Evolutionary conservation across 2,888 invertebrate species (phyloP).

Genomic region (Formica aserva): DNA sequence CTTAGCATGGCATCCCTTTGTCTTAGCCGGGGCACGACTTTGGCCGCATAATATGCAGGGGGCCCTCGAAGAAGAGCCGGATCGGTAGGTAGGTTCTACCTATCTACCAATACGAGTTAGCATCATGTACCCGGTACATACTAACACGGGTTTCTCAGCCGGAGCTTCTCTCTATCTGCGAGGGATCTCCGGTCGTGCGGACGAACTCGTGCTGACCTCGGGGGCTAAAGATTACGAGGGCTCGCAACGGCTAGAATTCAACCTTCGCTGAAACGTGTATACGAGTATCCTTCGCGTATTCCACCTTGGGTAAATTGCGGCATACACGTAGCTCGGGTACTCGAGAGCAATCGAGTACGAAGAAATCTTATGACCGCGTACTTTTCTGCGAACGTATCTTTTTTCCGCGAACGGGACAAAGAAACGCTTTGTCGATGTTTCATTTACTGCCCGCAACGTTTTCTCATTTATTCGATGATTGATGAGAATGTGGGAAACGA

Average conservation of each 20-base stretch:
- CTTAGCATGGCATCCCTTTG: constrained; percentile 73
- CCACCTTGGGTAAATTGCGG: constrained; percentile 30
- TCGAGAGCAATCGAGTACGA: constrained; percentile 60
- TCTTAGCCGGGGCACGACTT: constrained; percentile 75
- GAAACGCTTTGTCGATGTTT: constrained; percentile 43
- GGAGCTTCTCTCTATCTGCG: constrained; percentile 74
- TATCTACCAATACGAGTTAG: constrained; percentile 67
- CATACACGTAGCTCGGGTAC: constrained; percentile 9
- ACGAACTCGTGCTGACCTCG: constrained; percentile 81
- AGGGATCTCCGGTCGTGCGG: constrained; percentile 72
- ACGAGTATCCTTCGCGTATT: constrained; percentile 23
- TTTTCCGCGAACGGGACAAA: constrained; percentile 63
- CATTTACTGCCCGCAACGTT: constrained; percentile 6
- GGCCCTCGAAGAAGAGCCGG: constrained; percentile 62
- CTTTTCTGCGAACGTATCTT: constrained; percentile 61
- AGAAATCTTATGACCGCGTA: constrained; percentile 68
- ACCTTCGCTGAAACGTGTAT: constrained; percentile 66
- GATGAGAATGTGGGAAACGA: neutral
- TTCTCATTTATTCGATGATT: constrained; percentile 25
- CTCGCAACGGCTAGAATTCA: constrained; percentile 80
- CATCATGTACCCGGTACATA: constrained; percentile 67
- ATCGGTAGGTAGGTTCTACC: constrained; percentile 56
- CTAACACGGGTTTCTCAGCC: constrained; percentile 75
- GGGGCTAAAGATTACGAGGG: constrained; percentile 83
- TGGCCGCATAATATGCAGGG: constrained; percentile 75